Conservation (phyloP, 2,888 invertebrate genomes). For the Leucoma salicis region DNA sequence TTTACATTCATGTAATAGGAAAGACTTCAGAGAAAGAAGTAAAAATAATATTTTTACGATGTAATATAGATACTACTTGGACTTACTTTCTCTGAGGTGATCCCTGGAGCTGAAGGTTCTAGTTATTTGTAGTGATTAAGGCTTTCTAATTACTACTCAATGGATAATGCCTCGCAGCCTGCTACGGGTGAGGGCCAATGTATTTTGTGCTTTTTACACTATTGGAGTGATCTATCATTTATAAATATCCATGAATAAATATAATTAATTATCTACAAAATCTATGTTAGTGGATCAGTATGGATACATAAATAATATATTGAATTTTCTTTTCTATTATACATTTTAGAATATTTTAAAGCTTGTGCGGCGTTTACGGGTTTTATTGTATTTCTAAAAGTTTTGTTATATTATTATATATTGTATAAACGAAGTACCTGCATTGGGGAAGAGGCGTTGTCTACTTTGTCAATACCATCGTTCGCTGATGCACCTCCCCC, state of each 20-base stretch:
- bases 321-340: conserved; percentile 28
- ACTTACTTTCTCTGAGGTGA: conserved; percentile 53
- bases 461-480: conserved; percentile 95
- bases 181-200: conserved; percentile 66
- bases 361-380: conserved; percentile 22
- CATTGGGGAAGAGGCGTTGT: conserved; percentile 93
- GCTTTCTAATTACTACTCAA: conserved; percentile 54
- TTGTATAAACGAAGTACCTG: conserved; percentile 83
- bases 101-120: conserved; percentile 55
- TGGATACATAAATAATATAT: conserved; percentile 44
- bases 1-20: conserved; percentile 62
- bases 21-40: conserved; percentile 55
- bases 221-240: conserved; percentile 50
- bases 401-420: conserved; percentile 19
- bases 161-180: conserved; percentile 51
- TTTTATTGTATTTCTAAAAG: conserved; percentile 8
- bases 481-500: conserved; percentile 87
- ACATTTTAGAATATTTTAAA: conserved; percentile 36
- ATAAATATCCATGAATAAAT: conserved; percentile 42
- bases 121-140: conserved; percentile 65
- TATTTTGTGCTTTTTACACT: conserved; percentile 69
- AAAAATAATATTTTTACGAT: conserved; percentile 1
- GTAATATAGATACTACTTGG: conserved; percentile 1
- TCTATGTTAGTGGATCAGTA: conserved; percentile 74
- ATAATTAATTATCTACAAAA: conserved; percentile 52